Percentiles rank a stretch among this genome's conserved stretches.
Evolutionary conservation across 1,140 invertebrate species (phyloP).

Genomic region (Sarcophaga peregrina): DNA sequence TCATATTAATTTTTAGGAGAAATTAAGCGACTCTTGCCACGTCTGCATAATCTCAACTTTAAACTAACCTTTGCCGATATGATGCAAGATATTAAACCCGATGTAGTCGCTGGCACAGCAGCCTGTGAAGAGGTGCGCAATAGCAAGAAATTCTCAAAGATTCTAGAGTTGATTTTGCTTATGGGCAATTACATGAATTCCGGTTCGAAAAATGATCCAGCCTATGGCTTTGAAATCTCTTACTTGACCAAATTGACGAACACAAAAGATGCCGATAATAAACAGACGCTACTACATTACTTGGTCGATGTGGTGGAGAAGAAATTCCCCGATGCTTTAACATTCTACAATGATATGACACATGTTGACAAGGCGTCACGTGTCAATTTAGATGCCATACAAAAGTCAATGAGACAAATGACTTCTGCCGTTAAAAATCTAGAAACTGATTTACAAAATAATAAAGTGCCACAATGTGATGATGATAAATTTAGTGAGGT

Average conservation of each 20-base stretch:
- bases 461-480: constrained; percentile 78
- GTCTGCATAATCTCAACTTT: constrained; percentile 91
- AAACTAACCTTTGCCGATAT: constrained; percentile 77
- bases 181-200: constrained; percentile 96
- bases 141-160: constrained; percentile 89
- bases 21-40: constrained; percentile 88
- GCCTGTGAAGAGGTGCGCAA: constrained; percentile 94
- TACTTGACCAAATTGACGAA: constrained; percentile 94
- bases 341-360: constrained; percentile 87
- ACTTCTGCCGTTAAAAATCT: constrained; percentile 85
- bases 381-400: constrained; percentile 87
- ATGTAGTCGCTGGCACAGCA: constrained; percentile 93
- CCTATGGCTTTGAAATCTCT: constrained; percentile 96
- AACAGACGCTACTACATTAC: constrained; percentile 92
- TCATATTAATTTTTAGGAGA: constrained; percentile 60
- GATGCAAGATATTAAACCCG: constrained; percentile 91
- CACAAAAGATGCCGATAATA: constrained; percentile 95
- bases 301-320: constrained; percentile 88
- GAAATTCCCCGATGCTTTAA: constrained; percentile 87
- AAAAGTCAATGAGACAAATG: constrained; percentile 88
- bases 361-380: constrained; percentile 86
- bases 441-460: constrained; percentile 88
- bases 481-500: constrained; percentile 86
- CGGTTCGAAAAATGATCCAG: constrained; percentile 91
- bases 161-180: constrained; percentile 89